Percentiles rank a stretch among this genome's conserved stretches.
These are phyloP conservation scores for Polydrusus pterygomalis DNA, from an alignment of 2,888 invertebrate genomes.

Conservation along the genomic window DNA sequence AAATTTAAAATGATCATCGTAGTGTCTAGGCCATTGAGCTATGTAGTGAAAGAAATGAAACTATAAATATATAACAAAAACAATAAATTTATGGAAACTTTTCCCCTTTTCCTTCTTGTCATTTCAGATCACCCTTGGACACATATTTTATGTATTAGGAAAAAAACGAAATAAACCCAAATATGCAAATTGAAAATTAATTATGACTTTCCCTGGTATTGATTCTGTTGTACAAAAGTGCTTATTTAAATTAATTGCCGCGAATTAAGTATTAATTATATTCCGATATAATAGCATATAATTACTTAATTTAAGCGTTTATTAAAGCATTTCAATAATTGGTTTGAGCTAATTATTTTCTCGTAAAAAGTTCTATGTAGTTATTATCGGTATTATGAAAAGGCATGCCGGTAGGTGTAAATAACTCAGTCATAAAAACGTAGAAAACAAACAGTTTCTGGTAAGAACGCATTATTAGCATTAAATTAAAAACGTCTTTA, in stretches of 20 bases:
- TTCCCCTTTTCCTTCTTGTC: too few species aligned
- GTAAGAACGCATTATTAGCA: conserved; percentile 7
- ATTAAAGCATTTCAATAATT: conserved; percentile 42
- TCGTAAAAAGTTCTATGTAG: conserved; percentile 20
- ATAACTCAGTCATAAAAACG: conserved; percentile 5
- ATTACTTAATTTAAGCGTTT: conserved; percentile 44
- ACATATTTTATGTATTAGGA: too few species aligned
- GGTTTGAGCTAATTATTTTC: conserved; percentile 33
- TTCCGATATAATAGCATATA: conserved; percentile 37
- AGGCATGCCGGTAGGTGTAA: conserved; percentile 37
- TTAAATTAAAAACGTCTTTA: background rate
- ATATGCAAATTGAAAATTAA: too few species aligned
- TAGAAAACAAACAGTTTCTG: conserved; percentile 19
- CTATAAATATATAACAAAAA: too few species aligned
- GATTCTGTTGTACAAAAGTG: background rate
- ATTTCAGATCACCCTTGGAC: too few species aligned
- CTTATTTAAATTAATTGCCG: conserved; percentile 13
- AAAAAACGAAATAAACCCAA: too few species aligned
- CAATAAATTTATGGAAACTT: too few species aligned
- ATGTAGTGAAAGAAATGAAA: too few species aligned
- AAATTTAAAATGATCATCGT: too few species aligned
- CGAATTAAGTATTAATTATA: conserved; percentile 32
- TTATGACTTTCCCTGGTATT: conserved; percentile 21
- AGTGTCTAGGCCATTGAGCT: too few species aligned
- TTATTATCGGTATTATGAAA: conserved; percentile 14